These are phyloP conservation scores for Kryptolebias ocellatus DNA, from an alignment of 2,797 vertebrate genomes.

Conservation along the genomic window DNA sequence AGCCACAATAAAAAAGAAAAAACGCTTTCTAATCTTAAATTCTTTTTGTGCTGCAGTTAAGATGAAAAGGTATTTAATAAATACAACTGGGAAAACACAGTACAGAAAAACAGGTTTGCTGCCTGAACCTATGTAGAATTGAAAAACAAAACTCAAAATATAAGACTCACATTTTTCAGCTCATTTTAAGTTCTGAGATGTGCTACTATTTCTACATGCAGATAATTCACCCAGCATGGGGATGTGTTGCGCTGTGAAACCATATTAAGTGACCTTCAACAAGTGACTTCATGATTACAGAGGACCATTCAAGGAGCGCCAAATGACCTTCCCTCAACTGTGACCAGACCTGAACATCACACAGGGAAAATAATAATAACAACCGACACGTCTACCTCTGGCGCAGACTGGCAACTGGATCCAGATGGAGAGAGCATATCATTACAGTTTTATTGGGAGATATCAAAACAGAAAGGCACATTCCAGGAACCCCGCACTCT, in stretches of 20 bases:
- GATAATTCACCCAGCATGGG: constrained; percentile 16
- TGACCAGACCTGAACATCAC: constrained; percentile 73
- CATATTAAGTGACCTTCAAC: constrained; percentile 71
- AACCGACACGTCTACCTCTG: constrained; percentile 75
- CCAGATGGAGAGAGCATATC: constrained; percentile 78
- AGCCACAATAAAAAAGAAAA: neutral
- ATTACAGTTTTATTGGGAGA: constrained; percentile 80
- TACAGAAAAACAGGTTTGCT: neutral
- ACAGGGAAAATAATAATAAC: constrained; percentile 74
- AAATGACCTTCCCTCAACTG: constrained; percentile 71
- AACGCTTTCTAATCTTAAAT: too few species aligned
- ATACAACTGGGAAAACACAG: neutral
- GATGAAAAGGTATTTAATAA: neutral
- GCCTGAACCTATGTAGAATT: neutral
- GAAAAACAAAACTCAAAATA: neutral
- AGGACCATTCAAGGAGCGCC: constrained; percentile 69
- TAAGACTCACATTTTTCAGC: neutral
- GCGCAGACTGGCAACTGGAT: constrained; percentile 75
- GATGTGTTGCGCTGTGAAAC: constrained; percentile 60
- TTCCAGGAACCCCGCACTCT: constrained; percentile 57
- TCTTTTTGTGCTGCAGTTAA: neutral
- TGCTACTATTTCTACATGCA: neutral
- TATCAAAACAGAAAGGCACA: constrained; percentile 77
- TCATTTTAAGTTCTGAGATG: neutral
- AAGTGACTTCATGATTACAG: constrained; percentile 69